phyloP scores from a whole-genome alignment of 2,888 invertebrate genomes.

The Emmelina monodactyla region DNA sequence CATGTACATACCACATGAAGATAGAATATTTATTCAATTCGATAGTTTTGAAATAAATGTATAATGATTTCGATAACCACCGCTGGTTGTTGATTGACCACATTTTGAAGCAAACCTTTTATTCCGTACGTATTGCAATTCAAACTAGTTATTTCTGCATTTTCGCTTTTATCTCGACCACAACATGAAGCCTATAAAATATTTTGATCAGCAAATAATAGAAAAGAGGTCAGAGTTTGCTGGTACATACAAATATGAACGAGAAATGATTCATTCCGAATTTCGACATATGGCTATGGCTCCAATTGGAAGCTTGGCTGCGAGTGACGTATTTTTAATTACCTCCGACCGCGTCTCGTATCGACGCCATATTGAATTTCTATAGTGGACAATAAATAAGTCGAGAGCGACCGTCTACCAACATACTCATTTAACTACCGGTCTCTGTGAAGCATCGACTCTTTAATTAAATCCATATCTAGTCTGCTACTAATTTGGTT shows the following conservation, averaged over 20 bases:
- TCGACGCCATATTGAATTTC: conserved; percentile 49
- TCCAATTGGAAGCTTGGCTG: conserved; percentile 59
- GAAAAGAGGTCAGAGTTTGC: conserved; percentile 22
- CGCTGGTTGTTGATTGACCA: no score
- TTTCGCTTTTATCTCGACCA: conserved; percentile 2
- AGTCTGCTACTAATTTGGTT: conserved; percentile 2
- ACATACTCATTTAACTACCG: conserved; percentile 10
- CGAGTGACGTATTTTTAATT: conserved; percentile 65
- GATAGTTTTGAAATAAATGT: no score
- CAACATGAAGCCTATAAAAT: conserved; percentile 10
- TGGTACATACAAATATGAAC: conserved; percentile 45
- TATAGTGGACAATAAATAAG: conserved; percentile 43
- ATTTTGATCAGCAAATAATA: conserved; percentile 22
- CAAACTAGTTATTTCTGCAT: no score
- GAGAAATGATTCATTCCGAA: conserved; percentile 58
- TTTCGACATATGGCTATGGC: conserved; percentile 62
- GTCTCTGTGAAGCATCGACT: conserved; percentile 2
- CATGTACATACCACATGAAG: no score
- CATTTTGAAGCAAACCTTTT: no score
- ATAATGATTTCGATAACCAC: no score
- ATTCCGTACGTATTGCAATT: no score
- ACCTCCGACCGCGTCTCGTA: conserved; percentile 50
- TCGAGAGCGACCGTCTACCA: conserved; percentile 4
- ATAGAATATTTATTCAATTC: no score
- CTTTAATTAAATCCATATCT: conserved; percentile 6